Percentiles rank a stretch among this genome's conserved stretches.
Conservation (phyloP, 2,113 vertebrate genomes). For the Cichladusa arquata region DNA sequence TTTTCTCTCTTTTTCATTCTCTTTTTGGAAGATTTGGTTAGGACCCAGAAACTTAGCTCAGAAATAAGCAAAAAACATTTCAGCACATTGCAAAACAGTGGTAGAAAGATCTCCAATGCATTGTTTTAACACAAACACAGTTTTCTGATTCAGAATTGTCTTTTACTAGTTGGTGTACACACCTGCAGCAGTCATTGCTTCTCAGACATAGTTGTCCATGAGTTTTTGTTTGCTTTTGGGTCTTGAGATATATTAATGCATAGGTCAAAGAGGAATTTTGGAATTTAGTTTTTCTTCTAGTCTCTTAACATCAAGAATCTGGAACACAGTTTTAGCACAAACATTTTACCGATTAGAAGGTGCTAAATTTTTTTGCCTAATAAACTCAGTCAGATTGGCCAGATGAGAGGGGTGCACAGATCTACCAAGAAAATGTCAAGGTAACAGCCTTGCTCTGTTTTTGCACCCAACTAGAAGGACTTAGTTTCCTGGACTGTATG, state of each 20-base stretch:
- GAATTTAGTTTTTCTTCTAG: not conserved
- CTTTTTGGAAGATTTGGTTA: constrained; percentile 19
- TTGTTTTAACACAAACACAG: not conserved
- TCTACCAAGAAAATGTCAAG: not conserved
- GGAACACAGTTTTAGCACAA: not conserved
- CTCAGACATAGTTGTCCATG: not conserved
- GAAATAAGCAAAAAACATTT: not conserved
- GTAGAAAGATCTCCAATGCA: not conserved
- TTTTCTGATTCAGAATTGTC: not conserved
- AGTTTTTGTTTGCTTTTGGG: not conserved
- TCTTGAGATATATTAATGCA: not conserved
- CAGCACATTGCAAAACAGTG: not conserved
- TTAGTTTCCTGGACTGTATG: not conserved
- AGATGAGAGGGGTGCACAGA: not conserved
- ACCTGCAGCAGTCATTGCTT: not conserved
- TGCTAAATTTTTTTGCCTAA: not conserved
- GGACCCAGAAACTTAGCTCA: not conserved
- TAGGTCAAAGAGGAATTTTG: not conserved
- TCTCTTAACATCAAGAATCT: not conserved
- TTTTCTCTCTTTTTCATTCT: constrained; percentile 38
- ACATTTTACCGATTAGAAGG: not conserved
- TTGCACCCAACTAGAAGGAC: not conserved
- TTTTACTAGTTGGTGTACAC: not conserved
- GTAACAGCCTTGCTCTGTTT: not conserved
- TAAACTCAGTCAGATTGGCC: not conserved